Percentiles rank a stretch among this genome's conserved stretches.
These are phyloP conservation scores for Lepilemur septentrionalis DNA, from an alignment of 2,797 vertebrate genomes.

Conservation along the genomic window DNA sequence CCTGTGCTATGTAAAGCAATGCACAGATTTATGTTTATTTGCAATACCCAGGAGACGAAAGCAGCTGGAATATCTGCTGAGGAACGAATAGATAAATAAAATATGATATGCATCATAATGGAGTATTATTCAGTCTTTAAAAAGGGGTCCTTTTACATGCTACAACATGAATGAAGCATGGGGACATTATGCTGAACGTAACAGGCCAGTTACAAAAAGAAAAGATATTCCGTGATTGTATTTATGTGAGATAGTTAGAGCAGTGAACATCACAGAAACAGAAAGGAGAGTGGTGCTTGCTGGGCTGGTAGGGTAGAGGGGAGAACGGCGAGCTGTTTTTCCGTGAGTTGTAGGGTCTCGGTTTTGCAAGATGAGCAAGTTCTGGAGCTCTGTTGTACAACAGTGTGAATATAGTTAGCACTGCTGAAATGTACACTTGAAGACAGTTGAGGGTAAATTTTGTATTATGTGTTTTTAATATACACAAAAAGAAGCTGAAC, in stretches of 20 bases:
- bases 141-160: not conserved
- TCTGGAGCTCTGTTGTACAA: not conserved
- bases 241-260: not conserved
- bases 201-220: too few species aligned
- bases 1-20: too few species aligned
- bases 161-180: not conserved
- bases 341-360: not conserved
- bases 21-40: not conserved
- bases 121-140: not conserved
- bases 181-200: not conserved
- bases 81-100: not conserved
- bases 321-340: not conserved
- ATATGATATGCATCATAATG: too few species aligned
- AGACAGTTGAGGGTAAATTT: not conserved
- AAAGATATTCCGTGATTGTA: not conserved
- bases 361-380: not conserved
- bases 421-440: not conserved
- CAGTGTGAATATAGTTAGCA: not conserved
- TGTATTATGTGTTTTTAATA: not conserved
- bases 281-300: not conserved
- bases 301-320: not conserved
- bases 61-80: not conserved
- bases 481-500: not conserved
- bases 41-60: not conserved
- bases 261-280: not conserved